Evolutionary conservation across 2,888 invertebrate genomes (phyloP).

Genomic region (Glaucopsyche alexis): DNA sequence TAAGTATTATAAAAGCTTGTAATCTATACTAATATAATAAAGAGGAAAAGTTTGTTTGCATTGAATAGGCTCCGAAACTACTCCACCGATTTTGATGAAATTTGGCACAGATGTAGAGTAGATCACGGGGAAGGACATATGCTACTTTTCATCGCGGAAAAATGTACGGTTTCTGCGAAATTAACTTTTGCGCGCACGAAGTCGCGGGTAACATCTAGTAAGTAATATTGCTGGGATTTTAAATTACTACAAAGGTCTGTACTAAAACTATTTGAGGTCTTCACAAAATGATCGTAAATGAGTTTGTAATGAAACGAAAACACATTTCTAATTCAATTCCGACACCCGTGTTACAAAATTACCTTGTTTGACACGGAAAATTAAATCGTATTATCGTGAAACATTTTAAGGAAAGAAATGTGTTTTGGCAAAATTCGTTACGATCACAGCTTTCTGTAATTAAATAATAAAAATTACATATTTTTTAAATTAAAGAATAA

Average conservation of each 20-base stretch:
- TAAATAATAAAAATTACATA: neutral
- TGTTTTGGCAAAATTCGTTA: neutral
- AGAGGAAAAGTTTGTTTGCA: too few species aligned
- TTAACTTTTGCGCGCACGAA: too few species aligned
- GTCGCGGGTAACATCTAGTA: too few species aligned
- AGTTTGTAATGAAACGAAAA: conserved; percentile 8
- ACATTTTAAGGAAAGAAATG: neutral
- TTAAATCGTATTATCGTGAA: neutral
- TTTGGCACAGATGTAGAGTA: too few species aligned
- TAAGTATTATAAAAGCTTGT: too few species aligned
- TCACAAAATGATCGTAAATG: conserved; percentile 4
- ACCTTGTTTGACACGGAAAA: conserved; percentile 10
- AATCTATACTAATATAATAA: too few species aligned
- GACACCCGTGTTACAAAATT: neutral
- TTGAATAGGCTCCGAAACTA: too few species aligned
- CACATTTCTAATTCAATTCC: neutral
- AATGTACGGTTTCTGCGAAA: too few species aligned
- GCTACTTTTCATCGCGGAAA: too few species aligned
- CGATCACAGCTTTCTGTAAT: neutral
- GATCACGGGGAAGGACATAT: too few species aligned
- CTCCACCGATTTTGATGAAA: too few species aligned
- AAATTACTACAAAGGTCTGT: neutral
- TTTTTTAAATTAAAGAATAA: too few species aligned
- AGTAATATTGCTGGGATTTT: neutral
- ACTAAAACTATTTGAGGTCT: neutral